phyloP scores from a whole-genome alignment of 2,797 vertebrate genomes.

The Lepilemur ruficaudatus region DNA sequence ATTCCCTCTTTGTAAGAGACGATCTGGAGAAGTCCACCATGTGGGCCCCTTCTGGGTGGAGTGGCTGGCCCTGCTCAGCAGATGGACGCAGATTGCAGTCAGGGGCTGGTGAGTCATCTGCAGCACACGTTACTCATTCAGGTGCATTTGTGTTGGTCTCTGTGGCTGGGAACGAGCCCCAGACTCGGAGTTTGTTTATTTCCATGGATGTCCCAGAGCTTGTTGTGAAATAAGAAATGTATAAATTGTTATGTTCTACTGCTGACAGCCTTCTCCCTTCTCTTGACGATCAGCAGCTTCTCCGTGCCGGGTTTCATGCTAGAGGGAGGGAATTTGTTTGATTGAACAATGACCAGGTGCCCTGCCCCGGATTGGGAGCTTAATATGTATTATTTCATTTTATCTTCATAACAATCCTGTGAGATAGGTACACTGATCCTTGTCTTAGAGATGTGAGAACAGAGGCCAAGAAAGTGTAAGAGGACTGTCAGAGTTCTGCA shows the following conservation, averaged over 20 bases:
- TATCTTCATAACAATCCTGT: background rate
- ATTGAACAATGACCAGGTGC: slow-evolving; percentile 20
- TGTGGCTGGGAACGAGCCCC: slow-evolving; percentile 56
- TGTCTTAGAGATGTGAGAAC: background rate
- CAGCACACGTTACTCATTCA: slow-evolving; percentile 68
- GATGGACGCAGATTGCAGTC: slow-evolving; percentile 63
- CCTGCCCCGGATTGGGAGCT: background rate
- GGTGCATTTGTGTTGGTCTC: slow-evolving; percentile 65
- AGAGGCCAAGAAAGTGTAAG: background rate
- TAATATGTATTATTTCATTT: background rate
- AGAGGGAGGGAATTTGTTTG: background rate
- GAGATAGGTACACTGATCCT: background rate
- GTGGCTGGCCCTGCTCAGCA: slow-evolving; percentile 15
- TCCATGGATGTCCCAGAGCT: slow-evolving; percentile 69
- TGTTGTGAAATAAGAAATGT: slow-evolving; percentile 80
- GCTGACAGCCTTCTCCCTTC: slow-evolving; percentile 64
- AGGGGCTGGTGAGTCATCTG: slow-evolving; percentile 52
- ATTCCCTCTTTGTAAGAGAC: background rate
- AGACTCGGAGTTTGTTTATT: slow-evolving; percentile 70
- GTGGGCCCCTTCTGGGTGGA: background rate
- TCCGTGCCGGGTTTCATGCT: background rate
- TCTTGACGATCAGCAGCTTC: slow-evolving; percentile 63
- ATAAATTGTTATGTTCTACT: slow-evolving; percentile 81
- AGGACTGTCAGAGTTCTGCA: background rate
- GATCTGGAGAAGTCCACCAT: background rate